Evolutionary conservation across 1,140 invertebrate genomes (phyloP), one percentile per base, ranked within the genome.

Genomic region (Pseudomyrmex concolor): DNA sequence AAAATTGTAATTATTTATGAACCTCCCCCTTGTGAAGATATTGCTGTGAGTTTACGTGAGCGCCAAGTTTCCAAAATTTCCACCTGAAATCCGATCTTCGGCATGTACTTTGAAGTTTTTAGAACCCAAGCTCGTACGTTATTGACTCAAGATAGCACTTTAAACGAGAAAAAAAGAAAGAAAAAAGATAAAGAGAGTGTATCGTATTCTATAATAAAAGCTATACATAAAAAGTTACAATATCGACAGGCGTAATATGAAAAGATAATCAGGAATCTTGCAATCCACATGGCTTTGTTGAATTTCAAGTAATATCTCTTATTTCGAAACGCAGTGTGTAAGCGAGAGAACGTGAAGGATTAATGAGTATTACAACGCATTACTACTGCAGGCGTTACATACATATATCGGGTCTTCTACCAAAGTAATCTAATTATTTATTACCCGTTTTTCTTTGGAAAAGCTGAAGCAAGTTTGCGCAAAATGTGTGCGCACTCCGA

Each of bases 1-100:
- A 71, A 54, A 72, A 81, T 50, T n/a, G 54, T 45, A 72, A 81
- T 81, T 81, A 81, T 81, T 81, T 81, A 81, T 81, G 19, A 71
- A 81, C 50, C 60, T 60, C 15, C 19, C 34, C 5, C 34, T 34
- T 34, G 34, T 19, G 67, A 59, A 72, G 67, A 60, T 57, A 81
- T 34, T 70, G 55, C 54, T 54, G 22, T 25, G 66, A 78, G 64
- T 57, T 78, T 78, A 78, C 74, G 63, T 50, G 50, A 70, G 25
- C 10, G 43, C 19, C 9, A 48, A 73, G 43, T 74, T 74, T 8
- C 34, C 62, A 73, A 73, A 43, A 48, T 73, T 73, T 73, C 17
- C 45, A 50, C 4, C 15, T 55, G 15, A 74, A 74, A 50, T 74
- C 63, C 2, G 59, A 74, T 9, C 43, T 63, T 8, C 10, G 43